Percentiles rank a stretch among this genome's conserved stretches.
Conservation (phyloP, 2,113 vertebrate genomes). For the Ranitomeya imitator region DNA sequence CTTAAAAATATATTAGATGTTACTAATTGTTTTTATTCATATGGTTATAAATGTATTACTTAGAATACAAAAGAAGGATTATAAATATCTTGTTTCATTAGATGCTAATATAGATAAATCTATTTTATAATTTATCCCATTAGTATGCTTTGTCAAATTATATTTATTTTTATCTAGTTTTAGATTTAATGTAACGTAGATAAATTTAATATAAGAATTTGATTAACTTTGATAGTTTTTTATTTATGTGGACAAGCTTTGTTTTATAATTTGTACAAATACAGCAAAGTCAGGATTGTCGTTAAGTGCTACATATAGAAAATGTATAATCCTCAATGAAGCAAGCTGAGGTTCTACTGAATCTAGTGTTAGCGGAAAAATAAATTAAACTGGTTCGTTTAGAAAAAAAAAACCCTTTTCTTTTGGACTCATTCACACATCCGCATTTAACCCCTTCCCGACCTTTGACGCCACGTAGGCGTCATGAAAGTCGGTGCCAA, state of each 20-base stretch:
- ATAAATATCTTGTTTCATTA: not conserved
- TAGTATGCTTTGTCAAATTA: not conserved
- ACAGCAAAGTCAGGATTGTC: not conserved
- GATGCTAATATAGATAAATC: not conserved
- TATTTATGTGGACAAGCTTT: not conserved
- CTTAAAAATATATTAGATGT: not conserved
- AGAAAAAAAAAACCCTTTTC: no score
- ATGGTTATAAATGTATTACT: not conserved
- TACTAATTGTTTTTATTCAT: not conserved
- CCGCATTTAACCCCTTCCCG: no score
- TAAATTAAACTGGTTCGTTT: no score
- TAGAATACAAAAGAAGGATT: not conserved
- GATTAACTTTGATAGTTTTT: not conserved
- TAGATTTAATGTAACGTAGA: not conserved
- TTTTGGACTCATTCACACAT: no score
- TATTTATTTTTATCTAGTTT: not conserved
- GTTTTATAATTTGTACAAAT: not conserved
- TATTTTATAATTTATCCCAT: not conserved
- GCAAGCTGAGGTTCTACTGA: not conserved
- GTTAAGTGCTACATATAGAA: not conserved
- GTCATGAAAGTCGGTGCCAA: no score
- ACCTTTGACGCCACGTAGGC: no score
- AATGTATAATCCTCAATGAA: not conserved
- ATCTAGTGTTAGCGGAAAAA: no score
- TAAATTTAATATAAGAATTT: not conserved